Conservation (phyloP, 2,797 vertebrate species). For the Smutsia temminckii region DNA sequence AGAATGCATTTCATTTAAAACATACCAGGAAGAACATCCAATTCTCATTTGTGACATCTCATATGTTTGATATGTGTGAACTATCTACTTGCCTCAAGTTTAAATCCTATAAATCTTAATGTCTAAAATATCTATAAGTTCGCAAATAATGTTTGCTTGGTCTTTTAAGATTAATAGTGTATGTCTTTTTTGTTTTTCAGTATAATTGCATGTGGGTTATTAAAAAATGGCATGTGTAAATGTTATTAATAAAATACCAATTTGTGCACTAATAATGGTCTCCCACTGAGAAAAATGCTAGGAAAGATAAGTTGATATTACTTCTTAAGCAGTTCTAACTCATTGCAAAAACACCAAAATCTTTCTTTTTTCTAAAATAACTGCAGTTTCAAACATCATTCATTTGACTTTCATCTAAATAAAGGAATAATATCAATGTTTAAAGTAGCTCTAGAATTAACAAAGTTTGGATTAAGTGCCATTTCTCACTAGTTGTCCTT, state of each 20-base stretch:
- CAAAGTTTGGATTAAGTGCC: constrained; percentile 33
- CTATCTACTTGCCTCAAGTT: not conserved
- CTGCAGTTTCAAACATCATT: constrained; percentile 32
- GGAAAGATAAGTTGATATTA: constrained; percentile 44
- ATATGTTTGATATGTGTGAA: not conserved
- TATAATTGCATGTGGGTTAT: constrained; percentile 4
- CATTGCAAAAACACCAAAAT: constrained; percentile 50
- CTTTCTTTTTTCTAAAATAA: constrained; percentile 24
- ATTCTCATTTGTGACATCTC: not conserved
- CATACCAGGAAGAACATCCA: not conserved
- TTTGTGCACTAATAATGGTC: constrained; percentile 52
- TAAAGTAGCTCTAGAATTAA: constrained; percentile 38
- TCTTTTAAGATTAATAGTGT: constrained; percentile 35
- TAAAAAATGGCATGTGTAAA: constrained; percentile 57
- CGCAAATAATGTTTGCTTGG: constrained; percentile 24
- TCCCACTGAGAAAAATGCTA: constrained; percentile 59
- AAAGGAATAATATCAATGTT: constrained; percentile 26
- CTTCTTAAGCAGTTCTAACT: constrained; percentile 53
- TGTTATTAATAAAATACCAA: constrained; percentile 64
- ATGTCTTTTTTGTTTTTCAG: not conserved
- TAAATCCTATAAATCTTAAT: constrained; percentile 14
- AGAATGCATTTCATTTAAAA: not conserved
- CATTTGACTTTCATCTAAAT: constrained; percentile 49
- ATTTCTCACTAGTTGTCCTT: constrained; percentile 51
- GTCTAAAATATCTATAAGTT: not conserved